Conservation (phyloP, 2,113 vertebrate genomes). For the Miniopterus natalensis region DNA sequence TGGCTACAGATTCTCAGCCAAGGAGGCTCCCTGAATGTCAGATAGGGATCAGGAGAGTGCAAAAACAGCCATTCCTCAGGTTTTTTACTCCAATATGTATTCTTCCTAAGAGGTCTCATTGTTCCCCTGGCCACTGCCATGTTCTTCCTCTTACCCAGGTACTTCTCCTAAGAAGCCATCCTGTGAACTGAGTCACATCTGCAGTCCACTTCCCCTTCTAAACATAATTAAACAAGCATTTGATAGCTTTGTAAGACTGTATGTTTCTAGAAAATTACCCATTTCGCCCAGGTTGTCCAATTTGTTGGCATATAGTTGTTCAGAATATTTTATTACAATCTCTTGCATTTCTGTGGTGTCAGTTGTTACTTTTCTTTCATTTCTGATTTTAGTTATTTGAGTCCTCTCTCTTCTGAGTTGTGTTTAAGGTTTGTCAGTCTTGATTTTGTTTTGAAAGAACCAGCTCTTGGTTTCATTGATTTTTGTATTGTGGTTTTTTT, state of each 20-base stretch:
- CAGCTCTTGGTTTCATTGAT: not conserved
- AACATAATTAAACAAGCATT: conserved; percentile 1
- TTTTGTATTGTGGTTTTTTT: not conserved
- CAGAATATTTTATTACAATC: not conserved
- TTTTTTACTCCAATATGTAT: not conserved
- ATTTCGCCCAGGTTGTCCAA: not conserved
- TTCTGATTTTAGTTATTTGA: not conserved
- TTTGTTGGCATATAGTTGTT: not conserved
- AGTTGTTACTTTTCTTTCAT: not conserved
- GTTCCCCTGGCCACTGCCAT: not conserved
- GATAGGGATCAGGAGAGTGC: not conserved
- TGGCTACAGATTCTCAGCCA: conserved; percentile 52
- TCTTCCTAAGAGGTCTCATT: not conserved
- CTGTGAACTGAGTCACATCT: not conserved
- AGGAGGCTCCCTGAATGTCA: not conserved
- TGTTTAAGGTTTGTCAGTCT: not conserved
- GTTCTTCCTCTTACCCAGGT: not conserved
- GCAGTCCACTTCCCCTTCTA: not conserved
- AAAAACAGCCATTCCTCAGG: not conserved
- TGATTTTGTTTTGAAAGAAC: not conserved
- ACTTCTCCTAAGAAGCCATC: not conserved
- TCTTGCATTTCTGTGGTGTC: not conserved
- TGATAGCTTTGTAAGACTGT: not conserved
- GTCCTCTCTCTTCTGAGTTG: not conserved
- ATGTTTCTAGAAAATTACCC: not conserved